phyloP scores from a whole-genome alignment of 1,140 invertebrate genomes.

The Aplysia californica region DNA sequence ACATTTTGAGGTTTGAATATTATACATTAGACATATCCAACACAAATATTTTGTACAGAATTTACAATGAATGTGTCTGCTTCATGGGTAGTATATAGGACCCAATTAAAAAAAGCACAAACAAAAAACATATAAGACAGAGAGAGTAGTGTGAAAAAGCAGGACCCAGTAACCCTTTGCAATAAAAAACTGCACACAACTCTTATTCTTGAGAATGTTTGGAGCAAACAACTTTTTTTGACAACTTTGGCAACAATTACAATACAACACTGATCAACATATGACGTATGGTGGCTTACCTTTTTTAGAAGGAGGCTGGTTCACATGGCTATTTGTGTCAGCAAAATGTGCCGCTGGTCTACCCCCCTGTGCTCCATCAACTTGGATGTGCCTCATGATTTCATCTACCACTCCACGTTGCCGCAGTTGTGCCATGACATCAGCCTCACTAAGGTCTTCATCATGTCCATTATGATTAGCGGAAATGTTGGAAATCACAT shows the following conservation, averaged over 20 bases:
- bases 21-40: not conserved
- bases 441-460: constrained; percentile 49
- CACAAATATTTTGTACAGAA: not conserved
- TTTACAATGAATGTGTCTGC: not conserved
- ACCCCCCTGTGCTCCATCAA: constrained; percentile 34
- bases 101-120: too few species aligned
- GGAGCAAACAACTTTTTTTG: too few species aligned
- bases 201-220: too few species aligned
- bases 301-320: constrained; percentile 42
- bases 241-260: too few species aligned
- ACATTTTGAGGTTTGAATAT: too few species aligned
- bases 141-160: too few species aligned
- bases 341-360: constrained; percentile 54
- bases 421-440: constrained; percentile 53
- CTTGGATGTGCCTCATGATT: constrained; percentile 56
- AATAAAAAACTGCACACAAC: too few species aligned
- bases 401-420: constrained; percentile 61
- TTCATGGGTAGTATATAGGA: too few species aligned
- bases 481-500: constrained; percentile 53
- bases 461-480: constrained; percentile 38
- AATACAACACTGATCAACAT: too few species aligned
- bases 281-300: too few species aligned
- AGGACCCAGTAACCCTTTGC: too few species aligned
- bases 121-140: too few species aligned
- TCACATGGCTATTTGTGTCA: constrained; percentile 49